Base-by-base conservation (phyloP, 1,140 invertebrate genomes). In the Hesperophylax magnus region DNA sequence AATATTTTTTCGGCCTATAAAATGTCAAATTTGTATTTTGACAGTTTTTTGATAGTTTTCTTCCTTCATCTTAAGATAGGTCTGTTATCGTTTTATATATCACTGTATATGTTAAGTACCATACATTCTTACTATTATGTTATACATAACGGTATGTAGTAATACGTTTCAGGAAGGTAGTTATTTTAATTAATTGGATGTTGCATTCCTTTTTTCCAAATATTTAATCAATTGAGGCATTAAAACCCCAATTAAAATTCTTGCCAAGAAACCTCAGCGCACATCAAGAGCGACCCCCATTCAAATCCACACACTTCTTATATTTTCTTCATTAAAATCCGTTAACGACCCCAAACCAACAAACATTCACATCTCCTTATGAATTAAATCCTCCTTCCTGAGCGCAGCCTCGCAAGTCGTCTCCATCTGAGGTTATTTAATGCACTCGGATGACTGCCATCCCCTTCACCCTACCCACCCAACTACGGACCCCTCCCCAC, bases 391-490 rank as follows among this genome's bases (percentile, higher is more conserved):
- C 79, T 84, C 80, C 71, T 81, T 84, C 54, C 65, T 22, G 15
- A 61, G 65, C 52, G 14, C 58, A n/a, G 56, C 72, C 58, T 81
- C 79, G 71, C 82, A 81, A 82, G 82, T 80, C 82, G 80, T 80
- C 78, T 84, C 82, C 82, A 81, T 84, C 82, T 84, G 78, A 84
- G 82, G 82, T 84, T 84, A 84, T 84, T 84, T 84, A 84, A 82
- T 84, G 80, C 80, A 76, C 58, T 76, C 82, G 82, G 82, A 81
- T 84, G 82, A 80, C 80, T 81, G 82, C 79, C 56, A 79, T 47
- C 56, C 52, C 47, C 79, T 76, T 17, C 77, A 15, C 77, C 65
- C 47, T 27, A n/a, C 39, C 75, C 72, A 47, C n/a, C 22, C 67
- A 15, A 52, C 60, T 20, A 77, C 79, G 79, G 77, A 60, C 74